Conservation (phyloP, 2,888 invertebrate genomes). For the Drosophila pseudotalamancana region DNA sequence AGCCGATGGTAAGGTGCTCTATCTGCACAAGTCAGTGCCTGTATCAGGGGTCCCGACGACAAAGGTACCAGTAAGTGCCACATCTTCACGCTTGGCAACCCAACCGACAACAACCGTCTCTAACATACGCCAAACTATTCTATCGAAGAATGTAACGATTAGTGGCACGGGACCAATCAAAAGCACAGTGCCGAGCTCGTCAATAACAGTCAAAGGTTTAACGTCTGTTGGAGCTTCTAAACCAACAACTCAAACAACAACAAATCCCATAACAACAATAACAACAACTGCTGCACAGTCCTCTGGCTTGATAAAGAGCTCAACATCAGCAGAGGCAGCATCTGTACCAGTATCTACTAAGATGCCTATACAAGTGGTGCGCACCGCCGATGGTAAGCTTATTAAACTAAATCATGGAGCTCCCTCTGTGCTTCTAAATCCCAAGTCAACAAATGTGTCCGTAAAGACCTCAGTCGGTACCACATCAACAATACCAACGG, state of each 20-base stretch:
- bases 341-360: slow-evolving; percentile 15
- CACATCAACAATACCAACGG: slow-evolving; percentile 4
- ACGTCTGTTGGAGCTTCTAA: slow-evolving; percentile 23
- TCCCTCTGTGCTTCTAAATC: slow-evolving; percentile 52
- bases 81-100: slow-evolving; percentile 5
- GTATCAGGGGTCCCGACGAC: neutral
- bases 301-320: neutral
- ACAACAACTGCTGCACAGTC: neutral
- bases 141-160: slow-evolving; percentile 54
- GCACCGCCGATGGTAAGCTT: slow-evolving; percentile 67
- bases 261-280: neutral
- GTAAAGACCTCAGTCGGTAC: slow-evolving; percentile 3
- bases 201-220: slow-evolving; percentile 46
- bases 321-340: slow-evolving; percentile 1
- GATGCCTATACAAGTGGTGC: slow-evolving; percentile 60
- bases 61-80: slow-evolving; percentile 12
- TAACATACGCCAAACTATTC: slow-evolving; percentile 56
- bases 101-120: slow-evolving; percentile 11
- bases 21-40: slow-evolving; percentile 82
- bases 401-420: slow-evolving; percentile 59
- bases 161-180: slow-evolving; percentile 52
- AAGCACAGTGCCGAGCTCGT: slow-evolving; percentile 14
- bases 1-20: slow-evolving; percentile 84
- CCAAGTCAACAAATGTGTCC: slow-evolving; percentile 37
- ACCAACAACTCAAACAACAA: neutral